Evolutionary conservation across 1,140 invertebrate species (phyloP), one percentile per base, ranked within the genome.

Genomic region (Camponotus floridanus): DNA sequence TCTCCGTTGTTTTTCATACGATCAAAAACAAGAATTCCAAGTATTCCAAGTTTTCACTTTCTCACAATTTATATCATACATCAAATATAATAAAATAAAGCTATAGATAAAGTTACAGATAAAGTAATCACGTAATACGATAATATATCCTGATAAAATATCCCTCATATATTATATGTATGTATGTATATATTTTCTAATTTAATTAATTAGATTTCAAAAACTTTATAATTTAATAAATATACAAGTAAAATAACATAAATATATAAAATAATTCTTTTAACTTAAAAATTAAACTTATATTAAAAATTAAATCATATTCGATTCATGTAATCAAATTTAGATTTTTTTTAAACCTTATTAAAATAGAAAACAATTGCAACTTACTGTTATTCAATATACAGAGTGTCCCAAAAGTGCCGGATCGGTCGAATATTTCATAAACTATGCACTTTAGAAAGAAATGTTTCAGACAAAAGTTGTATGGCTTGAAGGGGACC

Each of bases 271-370:
- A 0, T 51, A 51, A 48, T 0, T 9, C 3, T 11, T 51, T 18
- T 51, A 51, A 4, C 13, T 6, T 51, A 48, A 48, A 45, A 45
- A 13, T 15, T 48, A 48, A 51, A 71, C 2, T 73, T 18, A 15
- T 18, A 15, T 51, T 71, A 7, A n/a, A n/a, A n/a, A n/a, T 13
- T 15, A 33, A 33, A 36, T 55, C 21, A 18, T 55, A 55, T 51
- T 71, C 18, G 11, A 51, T 71, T 71, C 9, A n/a, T 36, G n/a
- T 55, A 73, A 36, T 73, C 9, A 73, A 21, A 55, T 21, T 42
- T 42, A 62, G 31, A 61, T 57, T 59, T 36, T 48, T 13, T 48
- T 48, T 51, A 51, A 39, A 76, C 0, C 45, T 76, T 18, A 51
- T 51, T 71, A 57, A 36, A 57, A 42, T 18, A 5, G 62, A 76